Base-by-base conservation (phyloP, 2,113 vertebrate genomes). In the Cyanistes caeruleus region DNA sequence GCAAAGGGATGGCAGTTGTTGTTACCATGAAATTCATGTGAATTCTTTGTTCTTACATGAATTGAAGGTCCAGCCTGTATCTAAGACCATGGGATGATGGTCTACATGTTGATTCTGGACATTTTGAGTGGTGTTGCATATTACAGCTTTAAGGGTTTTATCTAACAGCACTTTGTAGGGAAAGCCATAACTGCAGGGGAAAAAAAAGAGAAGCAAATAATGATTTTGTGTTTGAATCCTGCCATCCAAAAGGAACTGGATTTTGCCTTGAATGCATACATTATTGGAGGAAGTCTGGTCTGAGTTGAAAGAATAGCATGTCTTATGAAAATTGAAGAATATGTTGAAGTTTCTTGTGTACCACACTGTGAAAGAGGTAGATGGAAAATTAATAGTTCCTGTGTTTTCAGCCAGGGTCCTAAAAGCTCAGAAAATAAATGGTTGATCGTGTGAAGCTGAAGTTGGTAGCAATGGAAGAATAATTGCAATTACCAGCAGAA, bases 401-500 rank as follows among this genome's bases (percentile, higher is more conserved):
- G 79, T 92, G 53, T 91, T 92, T 91, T 80, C 64, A 89, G 27
- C 18, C 53, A 78, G 48, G 10, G n/a, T 75, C 46, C 64, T 59
- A 62, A 74, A 65, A 95, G 67, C 59, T 90, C 83, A 93, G 83
- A 80, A 96, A 95, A 95, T 94, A 88, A 89, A 84, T 86, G 77
- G 49, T 72, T 90, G 39, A 67, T 90, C 89, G 91, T 93, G 53
- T 84, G 65, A 92, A 94, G 58, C 46, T 95, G 68, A 87, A 70
- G 68, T 35, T 49, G 18, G 14, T 87, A 87, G 59, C 65, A 85
- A 20, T 58, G 58, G 68, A 48, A 86, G 75, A 94, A 90, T 60
- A 76, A 76, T 67, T 92, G 46, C 83, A 86, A 94, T 95, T 84
- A 58, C 64, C 60, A 78, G 51, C 33, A 60, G 81, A 95, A 90